These are phyloP conservation scores for Balaenoptera acutorostrata DNA, from an alignment of 2,113 vertebrate species.

Conservation along the genomic window DNA sequence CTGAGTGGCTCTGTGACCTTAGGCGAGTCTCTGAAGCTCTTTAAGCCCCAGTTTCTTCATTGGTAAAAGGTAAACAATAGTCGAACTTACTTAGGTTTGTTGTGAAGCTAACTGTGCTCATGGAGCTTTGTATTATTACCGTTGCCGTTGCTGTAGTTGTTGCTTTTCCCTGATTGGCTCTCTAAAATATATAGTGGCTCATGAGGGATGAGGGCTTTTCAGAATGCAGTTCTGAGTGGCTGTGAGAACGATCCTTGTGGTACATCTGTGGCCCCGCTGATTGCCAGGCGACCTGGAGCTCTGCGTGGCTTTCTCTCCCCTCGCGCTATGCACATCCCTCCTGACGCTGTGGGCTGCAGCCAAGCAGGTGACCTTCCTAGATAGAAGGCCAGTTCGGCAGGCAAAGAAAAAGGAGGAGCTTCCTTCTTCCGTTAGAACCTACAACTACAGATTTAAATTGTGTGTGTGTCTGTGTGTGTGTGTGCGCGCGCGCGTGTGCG, in stretches of 20 bases:
- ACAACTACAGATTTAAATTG: too few species aligned
- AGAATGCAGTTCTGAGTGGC: neutral
- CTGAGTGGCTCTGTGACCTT: neutral
- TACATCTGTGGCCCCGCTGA: rapidly evolving
- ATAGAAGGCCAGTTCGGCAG: neutral
- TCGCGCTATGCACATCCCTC: neutral
- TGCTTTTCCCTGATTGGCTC: too few species aligned
- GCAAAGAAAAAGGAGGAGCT: neutral
- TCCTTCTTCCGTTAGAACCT: neutral
- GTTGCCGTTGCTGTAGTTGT: neutral
- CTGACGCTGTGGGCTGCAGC: neutral
- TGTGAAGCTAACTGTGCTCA: neutral
- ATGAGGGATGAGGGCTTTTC: neutral
- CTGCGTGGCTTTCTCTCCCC: rapidly evolving
- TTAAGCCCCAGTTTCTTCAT: neutral
- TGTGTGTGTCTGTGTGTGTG: rapidly evolving
- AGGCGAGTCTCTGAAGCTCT: neutral
- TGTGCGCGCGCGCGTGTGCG: rapidly evolving
- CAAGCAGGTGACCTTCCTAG: neutral
- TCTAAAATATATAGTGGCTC: neutral
- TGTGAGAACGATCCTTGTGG: neutral
- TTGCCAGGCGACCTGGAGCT: neutral
- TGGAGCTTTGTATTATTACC: neutral
- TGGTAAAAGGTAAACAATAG: neutral
- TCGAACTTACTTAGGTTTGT: neutral